Conservation (phyloP, 1,140 invertebrate genomes). For the Cylas formicarius region DNA sequence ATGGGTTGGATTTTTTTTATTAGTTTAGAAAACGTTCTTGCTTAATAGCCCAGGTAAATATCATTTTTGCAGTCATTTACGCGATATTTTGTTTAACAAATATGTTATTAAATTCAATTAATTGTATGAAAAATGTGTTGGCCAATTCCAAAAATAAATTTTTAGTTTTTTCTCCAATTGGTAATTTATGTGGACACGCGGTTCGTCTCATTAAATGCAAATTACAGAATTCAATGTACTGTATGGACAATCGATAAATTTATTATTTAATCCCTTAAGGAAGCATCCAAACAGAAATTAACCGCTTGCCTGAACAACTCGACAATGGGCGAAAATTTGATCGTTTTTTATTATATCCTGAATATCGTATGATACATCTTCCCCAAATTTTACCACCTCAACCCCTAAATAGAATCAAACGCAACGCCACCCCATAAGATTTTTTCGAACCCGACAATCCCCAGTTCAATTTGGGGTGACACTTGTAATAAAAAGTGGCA, state of each 20-base stretch:
- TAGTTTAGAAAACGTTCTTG: no score
- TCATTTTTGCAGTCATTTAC: no score
- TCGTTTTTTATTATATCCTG: constrained; percentile 29
- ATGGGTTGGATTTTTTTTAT: no score
- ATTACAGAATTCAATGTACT: no score
- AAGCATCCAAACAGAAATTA: constrained; percentile 10
- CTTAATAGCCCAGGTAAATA: no score
- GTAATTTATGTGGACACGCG: no score
- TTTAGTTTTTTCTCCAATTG: no score
- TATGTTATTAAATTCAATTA: no score
- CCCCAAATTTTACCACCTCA: constrained; percentile 32
- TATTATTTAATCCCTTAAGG: constrained; percentile 5
- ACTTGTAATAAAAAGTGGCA: constrained; percentile 36
- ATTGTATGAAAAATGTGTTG: no score
- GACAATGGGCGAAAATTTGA: constrained; percentile 21
- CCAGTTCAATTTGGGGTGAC: constrained; percentile 30
- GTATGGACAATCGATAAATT: constrained; percentile 5
- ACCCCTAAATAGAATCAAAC: constrained; percentile 36
- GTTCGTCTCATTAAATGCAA: no score
- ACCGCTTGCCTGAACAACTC: constrained; percentile 10
- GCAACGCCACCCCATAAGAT: constrained; percentile 30
- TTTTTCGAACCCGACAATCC: constrained; percentile 26
- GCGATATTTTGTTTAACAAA: no score
- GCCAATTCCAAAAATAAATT: no score
- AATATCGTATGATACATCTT: constrained; percentile 27